phyloP scores from a whole-genome alignment of 2,797 vertebrate species.

The Argya squamiceps region DNA sequence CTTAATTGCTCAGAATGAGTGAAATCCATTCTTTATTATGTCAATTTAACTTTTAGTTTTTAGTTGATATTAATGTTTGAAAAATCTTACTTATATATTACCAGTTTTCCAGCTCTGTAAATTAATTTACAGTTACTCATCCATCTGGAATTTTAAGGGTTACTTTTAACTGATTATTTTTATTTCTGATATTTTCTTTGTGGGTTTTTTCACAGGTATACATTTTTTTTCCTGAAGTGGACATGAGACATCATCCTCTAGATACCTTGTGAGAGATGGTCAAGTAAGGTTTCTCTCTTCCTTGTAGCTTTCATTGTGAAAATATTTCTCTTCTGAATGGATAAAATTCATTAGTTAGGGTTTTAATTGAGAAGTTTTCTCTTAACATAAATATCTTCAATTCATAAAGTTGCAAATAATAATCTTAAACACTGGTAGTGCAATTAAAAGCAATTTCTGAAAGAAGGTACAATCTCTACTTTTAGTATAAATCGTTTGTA shows the following conservation, averaged over 20 bases:
- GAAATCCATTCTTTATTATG: neutral
- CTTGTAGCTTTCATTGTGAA: neutral
- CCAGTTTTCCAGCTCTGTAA: neutral
- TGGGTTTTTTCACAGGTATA: neutral
- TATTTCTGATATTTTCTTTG: neutral
- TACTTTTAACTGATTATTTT: neutral
- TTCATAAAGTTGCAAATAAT: neutral
- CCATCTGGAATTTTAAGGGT: neutral
- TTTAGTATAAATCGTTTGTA: neutral
- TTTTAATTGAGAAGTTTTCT: neutral
- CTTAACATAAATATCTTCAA: neutral
- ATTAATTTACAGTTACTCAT: neutral
- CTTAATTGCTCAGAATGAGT: neutral
- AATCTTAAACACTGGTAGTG: neutral
- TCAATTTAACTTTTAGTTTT: neutral
- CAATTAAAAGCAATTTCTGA: neutral
- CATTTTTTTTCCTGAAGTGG: fast-evolving
- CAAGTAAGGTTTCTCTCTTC: neutral
- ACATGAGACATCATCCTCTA: neutral
- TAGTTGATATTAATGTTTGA: neutral
- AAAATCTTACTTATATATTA: neutral
- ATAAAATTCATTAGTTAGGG: neutral
- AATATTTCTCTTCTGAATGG: neutral
- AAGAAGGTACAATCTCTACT: neutral
- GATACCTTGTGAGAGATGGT: neutral